Percentiles rank a stretch among this genome's conserved stretches.
These are phyloP conservation scores for Zootoca vivipara DNA, from an alignment of 2,113 vertebrate species.

Conservation along the genomic window DNA sequence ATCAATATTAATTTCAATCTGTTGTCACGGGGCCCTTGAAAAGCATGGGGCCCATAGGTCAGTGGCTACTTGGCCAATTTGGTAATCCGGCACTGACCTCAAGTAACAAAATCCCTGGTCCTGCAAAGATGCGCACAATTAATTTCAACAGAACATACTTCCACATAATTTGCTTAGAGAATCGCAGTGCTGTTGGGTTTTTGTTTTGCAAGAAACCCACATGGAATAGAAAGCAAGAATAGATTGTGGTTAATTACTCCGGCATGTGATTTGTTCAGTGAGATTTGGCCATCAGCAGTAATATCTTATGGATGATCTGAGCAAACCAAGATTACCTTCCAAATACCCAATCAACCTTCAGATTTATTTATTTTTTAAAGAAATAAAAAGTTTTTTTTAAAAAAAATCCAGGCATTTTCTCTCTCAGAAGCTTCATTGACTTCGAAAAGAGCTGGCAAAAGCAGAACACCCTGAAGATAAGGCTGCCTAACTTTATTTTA, in stretches of 20 bases:
- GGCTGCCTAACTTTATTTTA: constrained; percentile 18
- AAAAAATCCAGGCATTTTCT: background rate
- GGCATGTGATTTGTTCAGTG: constrained; percentile 30
- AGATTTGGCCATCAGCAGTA: constrained; percentile 26
- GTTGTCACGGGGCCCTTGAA: background rate
- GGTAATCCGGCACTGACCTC: too few relatives aligned
- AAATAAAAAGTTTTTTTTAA: background rate
- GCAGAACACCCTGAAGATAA: background rate
- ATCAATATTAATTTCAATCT: too few relatives aligned
- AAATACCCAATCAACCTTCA: background rate
- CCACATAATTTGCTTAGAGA: background rate
- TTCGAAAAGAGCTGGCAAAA: background rate
- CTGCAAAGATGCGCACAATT: background rate
- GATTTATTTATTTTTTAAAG: background rate
- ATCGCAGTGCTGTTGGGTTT: background rate
- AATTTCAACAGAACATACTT: background rate
- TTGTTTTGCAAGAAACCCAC: constrained; percentile 8
- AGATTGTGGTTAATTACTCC: constrained; percentile 21
- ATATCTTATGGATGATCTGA: background rate
- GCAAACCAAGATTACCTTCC: background rate
- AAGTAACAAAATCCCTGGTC: background rate
- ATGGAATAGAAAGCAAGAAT: constrained; percentile 20
- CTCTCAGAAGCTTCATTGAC: background rate
- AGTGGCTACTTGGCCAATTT: background rate
- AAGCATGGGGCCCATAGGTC: background rate